A percentile compares a stretch with the other conserved stretches of the same genome.
These are phyloP conservation scores for Acleris sparsana DNA, from an alignment of 2,888 invertebrate species.

Conservation along the genomic window DNA sequence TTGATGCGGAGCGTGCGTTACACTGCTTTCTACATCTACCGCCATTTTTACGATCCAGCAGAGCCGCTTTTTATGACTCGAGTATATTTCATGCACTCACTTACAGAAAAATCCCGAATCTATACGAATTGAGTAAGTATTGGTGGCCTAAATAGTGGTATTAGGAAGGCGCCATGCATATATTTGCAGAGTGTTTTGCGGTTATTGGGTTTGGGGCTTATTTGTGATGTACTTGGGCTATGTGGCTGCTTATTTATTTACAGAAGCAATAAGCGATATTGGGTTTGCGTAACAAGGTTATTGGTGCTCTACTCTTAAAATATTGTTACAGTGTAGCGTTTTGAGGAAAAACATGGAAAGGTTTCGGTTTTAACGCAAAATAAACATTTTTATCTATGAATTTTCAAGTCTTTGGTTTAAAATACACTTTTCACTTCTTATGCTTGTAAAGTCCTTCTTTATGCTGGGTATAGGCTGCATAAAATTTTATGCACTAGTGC, in stretches of 20 bases:
- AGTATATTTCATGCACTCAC: slow-evolving; percentile 71
- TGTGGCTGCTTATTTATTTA: slow-evolving; percentile 2
- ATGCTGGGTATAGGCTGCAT: too few relatives aligned
- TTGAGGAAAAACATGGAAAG: too few relatives aligned
- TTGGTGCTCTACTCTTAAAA: neutral
- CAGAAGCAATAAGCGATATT: neutral
- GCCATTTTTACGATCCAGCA: slow-evolving; percentile 67
- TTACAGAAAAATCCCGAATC: slow-evolving; percentile 64
- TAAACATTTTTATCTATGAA: too few relatives aligned
- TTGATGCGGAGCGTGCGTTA: slow-evolving; percentile 69
- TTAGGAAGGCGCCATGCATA: slow-evolving; percentile 63
- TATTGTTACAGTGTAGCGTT: too few relatives aligned
- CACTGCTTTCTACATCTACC: slow-evolving; percentile 55
- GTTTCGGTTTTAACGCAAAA: too few relatives aligned
- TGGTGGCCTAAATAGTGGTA: slow-evolving; percentile 67
- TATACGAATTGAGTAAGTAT: slow-evolving; percentile 67
- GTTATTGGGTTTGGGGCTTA: slow-evolving; percentile 24
- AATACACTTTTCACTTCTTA: too few relatives aligned
- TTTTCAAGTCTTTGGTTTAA: too few relatives aligned
- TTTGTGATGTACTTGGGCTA: slow-evolving; percentile 21
- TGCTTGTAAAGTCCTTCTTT: too few relatives aligned
- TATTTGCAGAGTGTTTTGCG: slow-evolving; percentile 41
- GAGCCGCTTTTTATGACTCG: slow-evolving; percentile 72
- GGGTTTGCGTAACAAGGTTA: neutral
- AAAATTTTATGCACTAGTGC: too few relatives aligned